Percentiles rank a stretch among this genome's conserved stretches.
phyloP scores from a whole-genome alignment of 2,888 invertebrate genomes.

The Anodontia alba region DNA sequence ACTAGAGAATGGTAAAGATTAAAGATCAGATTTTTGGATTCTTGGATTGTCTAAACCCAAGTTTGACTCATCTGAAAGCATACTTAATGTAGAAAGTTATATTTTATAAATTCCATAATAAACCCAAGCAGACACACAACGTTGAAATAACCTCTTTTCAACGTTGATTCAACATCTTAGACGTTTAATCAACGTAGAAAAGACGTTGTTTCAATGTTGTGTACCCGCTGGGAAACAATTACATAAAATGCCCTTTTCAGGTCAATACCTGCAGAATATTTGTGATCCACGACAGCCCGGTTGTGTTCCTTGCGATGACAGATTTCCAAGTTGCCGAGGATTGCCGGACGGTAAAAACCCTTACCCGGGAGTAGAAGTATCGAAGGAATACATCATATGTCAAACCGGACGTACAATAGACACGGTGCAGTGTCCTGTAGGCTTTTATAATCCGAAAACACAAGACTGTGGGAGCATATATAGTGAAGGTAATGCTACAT shows the following conservation, averaged over 20 bases:
- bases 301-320: slow-evolving; percentile 60
- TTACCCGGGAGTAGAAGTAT: slow-evolving; percentile 55
- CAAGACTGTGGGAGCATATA: slow-evolving; percentile 60
- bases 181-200: no score
- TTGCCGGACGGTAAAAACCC: slow-evolving; percentile 61
- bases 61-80: no score
- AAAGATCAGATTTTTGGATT: no score
- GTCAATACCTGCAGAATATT: slow-evolving; percentile 68
- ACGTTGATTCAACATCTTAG: no score
- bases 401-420: slow-evolving; percentile 55
- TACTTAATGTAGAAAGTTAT: no score
- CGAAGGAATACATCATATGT: slow-evolving; percentile 61
- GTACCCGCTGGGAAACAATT: no score
- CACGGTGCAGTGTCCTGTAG: slow-evolving; percentile 51
- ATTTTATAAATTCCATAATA: no score
- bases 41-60: no score
- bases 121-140: no score
- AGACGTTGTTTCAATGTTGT: no score
- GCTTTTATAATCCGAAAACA: slow-evolving; percentile 60
- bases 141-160: no score
- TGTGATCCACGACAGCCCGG: slow-evolving; percentile 56
- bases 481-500: slow-evolving; percentile 59
- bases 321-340: slow-evolving; percentile 62
- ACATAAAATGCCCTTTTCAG: slow-evolving; percentile 37
- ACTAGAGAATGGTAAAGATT: no score